phyloP scores from a whole-genome alignment of 2,888 invertebrate species.

The Herminia tarsipennalis region DNA sequence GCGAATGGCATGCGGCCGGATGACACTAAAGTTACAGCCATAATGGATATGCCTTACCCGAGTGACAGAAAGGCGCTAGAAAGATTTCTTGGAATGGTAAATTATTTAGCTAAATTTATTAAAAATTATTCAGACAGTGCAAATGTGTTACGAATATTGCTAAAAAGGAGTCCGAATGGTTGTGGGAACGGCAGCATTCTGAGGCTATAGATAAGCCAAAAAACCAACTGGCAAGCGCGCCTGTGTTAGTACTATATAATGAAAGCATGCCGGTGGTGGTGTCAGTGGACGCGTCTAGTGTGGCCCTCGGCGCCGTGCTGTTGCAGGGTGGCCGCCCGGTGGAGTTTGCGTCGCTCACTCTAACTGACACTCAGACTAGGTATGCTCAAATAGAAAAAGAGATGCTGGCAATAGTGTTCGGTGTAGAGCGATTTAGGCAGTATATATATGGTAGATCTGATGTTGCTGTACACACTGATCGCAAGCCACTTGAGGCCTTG shows the following conservation, averaged over 20 bases:
- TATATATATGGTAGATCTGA: slow-evolving; percentile 42
- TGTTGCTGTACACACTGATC: too few species aligned
- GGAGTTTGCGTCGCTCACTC: slow-evolving; percentile 12
- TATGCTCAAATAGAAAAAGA: slow-evolving; percentile 49
- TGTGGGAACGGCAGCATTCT: too few species aligned
- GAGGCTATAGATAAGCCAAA: slow-evolving; percentile 20
- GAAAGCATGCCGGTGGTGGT: slow-evolving; percentile 15
- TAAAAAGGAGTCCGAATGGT: too few species aligned
- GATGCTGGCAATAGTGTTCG: slow-evolving; percentile 44
- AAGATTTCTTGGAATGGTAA: slow-evolving; percentile 35
- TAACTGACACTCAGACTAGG: slow-evolving; percentile 29
- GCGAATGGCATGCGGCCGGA: slow-evolving; percentile 20
- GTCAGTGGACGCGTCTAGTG: slow-evolving; percentile 33
- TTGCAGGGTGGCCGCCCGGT: slow-evolving; percentile 33
- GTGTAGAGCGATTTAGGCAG: slow-evolving; percentile 37
- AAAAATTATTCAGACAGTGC: slow-evolving; percentile 35
- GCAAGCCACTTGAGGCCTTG: slow-evolving; percentile 41
- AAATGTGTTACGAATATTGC: too few species aligned
- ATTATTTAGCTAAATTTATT: slow-evolving; percentile 44
- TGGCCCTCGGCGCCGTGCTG: slow-evolving; percentile 34
- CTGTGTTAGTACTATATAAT: slow-evolving; percentile 19
- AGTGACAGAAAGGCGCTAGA: slow-evolving; percentile 23
- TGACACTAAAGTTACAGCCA: slow-evolving; percentile 23
- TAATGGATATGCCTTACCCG: slow-evolving; percentile 26
- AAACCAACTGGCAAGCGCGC: background rate